Evolutionary conservation across 2,113 vertebrate genomes (phyloP), one percentile per base, ranked within the genome.

Genomic region (Chaetura pelagica): DNA sequence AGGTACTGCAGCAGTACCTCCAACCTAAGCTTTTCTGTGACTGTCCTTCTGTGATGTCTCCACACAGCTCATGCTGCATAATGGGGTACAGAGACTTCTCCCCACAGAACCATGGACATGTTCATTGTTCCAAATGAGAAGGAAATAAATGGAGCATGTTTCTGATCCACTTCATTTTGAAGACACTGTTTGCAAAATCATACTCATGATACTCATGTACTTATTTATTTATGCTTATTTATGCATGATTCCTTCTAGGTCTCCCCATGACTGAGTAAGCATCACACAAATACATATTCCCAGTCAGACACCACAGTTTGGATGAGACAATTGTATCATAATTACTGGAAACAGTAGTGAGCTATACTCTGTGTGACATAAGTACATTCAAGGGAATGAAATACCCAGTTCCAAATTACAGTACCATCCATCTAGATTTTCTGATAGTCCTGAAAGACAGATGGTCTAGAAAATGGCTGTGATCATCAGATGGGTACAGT

Each of bases 391-490:
- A 86, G 72, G 17, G 59, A 88, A 93, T 54, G 3, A 66, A 94
- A 87, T 59, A 92, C 63, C 20, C 61, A 52, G 32, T 71, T 92
- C 59, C 40, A 87, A 89, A 94, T 92, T 71, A 58, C 4, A 34
- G 27, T 40, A 14, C 54, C 84, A 93, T 90, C 55, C 78, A 73
- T 86, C 63, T 74, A 90, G 82, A 80, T 46, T 83, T 96, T 85
- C 59, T 79, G 63, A 88, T 83, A 69, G 54, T 62, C 72, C 67
- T 92, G 82, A 69, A 87, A 96, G 88, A 94, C 75, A 77, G 79
- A 92, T 90, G 58, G 75, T 54, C 49, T 84, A 90, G 32, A 30
- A 79, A 93, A 83, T 46, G 46, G 62, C 49, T 93, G 63, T 79
- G 85, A 62, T 92, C 55, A 80, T 73, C 27, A 66, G 10, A 61